Base-by-base conservation (phyloP, 2,888 invertebrate genomes). In the Drymonia ruficornis region DNA sequence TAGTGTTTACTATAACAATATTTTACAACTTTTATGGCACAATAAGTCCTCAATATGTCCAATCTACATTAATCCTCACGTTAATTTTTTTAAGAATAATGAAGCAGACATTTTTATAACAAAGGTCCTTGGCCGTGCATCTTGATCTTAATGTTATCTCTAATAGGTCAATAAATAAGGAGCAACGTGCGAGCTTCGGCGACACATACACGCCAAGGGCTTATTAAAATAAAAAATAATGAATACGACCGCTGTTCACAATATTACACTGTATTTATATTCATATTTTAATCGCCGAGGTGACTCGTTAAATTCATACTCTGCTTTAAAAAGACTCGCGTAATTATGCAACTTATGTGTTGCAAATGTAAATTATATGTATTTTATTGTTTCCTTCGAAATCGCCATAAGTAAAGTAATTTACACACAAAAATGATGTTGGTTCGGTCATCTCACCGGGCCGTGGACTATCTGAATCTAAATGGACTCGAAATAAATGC, bases 81-180 rank as follows among this genome's bases (percentile, higher is more conserved):
- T 80, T 81, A 80, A 85, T 86, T 91, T 91, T 86, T 90, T 89
- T 80, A 86, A 85, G 86, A 91, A 91, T 91, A 92, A 91, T 91
- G 91, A 90, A 88, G 89, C 87, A 86, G 89, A 89, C 89, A 91
- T 91, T 91, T 92, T 92, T 91, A 91, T 91, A 91, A 91, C 91
- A 92, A 92, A 92, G 90, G 91, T 91, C 91, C 90, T 91, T 91
- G 89, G 90, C 91, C 91, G 91, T 91, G 91, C 91, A 90, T 91
- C 91, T 89, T 85, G 92, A 91, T 91, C 91, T 91, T 87, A 89
- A 91, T 91, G 91, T 91, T 91, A 92, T 92, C 91, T 92, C 91
- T 92, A 92, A 92, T 92, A 92, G 91, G 91, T 87, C 91, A 92
- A 92, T 92, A 92, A 92, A 92, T 92, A 91, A 91, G 79, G 76